Percentiles rank a stretch among this genome's conserved stretches.
phyloP scores from a whole-genome alignment of 2,797 vertebrate species.

The Leptodactylus fallax region DNA sequence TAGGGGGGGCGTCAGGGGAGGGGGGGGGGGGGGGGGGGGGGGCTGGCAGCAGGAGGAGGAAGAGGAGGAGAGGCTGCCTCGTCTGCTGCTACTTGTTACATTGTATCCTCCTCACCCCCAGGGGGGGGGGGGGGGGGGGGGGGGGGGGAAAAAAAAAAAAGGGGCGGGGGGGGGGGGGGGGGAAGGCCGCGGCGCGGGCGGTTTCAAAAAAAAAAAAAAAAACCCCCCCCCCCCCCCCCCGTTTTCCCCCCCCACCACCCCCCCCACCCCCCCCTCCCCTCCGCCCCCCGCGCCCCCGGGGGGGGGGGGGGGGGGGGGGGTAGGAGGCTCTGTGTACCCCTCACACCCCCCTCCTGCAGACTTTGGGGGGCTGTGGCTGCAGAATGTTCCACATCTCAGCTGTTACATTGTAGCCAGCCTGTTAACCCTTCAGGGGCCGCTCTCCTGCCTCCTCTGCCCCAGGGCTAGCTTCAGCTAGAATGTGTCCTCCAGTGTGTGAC shows the following conservation, averaged over 20 bases:
- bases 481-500: not conserved
- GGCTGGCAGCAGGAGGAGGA: not conserved
- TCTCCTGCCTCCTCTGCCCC: no score
- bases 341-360: no score
- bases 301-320: no score
- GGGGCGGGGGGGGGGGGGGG: not conserved
- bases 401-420: not conserved
- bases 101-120: conserved; percentile 17
- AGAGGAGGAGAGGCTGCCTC: not conserved
- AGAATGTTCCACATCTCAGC: not conserved
- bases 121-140: not conserved
- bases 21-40: not conserved
- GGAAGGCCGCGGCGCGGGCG: no score
- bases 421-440: not conserved
- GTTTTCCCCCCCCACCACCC: no score
- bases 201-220: no score
- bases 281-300: no score
- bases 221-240: no score
- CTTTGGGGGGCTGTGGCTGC: not conserved
- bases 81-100: conserved; percentile 7
- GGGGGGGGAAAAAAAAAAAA: not conserved
- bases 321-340: no score
- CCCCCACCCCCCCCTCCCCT: no score
- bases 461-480: no score
- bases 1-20: not conserved